These are phyloP conservation scores for Prolemur simus DNA, from an alignment of 2,113 vertebrate species.

Conservation along the genomic window DNA sequence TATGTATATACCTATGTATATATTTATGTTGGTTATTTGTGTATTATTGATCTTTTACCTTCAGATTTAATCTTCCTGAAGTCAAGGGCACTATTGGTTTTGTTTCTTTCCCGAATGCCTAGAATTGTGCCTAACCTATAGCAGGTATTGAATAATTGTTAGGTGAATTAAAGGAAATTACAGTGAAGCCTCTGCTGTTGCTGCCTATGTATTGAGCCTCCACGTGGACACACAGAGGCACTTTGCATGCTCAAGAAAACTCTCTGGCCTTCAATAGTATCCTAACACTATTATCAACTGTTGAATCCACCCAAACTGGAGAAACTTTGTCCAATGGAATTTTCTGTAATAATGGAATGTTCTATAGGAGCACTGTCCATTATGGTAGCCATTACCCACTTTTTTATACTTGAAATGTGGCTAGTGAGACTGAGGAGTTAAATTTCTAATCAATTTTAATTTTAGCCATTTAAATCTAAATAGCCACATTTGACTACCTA, in stretches of 20 bases:
- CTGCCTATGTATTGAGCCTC: neutral
- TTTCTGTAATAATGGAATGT: neutral
- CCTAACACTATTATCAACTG: neutral
- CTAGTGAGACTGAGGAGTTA: neutral
- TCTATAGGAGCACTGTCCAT: neutral
- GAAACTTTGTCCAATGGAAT: neutral
- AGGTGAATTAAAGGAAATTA: neutral
- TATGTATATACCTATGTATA: neutral
- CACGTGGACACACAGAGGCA: accelerated
- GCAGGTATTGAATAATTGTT: neutral
- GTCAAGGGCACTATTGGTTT: neutral
- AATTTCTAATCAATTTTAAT: neutral
- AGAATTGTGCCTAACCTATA: neutral
- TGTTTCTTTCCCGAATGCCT: neutral
- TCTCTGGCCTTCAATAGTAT: neutral
- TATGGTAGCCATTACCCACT: neutral
- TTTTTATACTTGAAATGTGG: neutral
- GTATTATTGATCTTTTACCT: neutral
- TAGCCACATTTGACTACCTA: neutral
- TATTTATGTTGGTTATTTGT: neutral
- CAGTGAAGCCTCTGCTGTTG: neutral
- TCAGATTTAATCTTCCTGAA: neutral
- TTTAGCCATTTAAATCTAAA: neutral
- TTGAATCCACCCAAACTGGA: neutral
- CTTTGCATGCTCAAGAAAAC: neutral